Evolutionary conservation across 2,888 invertebrate species (phyloP), one percentile per base, ranked within the genome.

Genomic region (Tuta absoluta): DNA sequence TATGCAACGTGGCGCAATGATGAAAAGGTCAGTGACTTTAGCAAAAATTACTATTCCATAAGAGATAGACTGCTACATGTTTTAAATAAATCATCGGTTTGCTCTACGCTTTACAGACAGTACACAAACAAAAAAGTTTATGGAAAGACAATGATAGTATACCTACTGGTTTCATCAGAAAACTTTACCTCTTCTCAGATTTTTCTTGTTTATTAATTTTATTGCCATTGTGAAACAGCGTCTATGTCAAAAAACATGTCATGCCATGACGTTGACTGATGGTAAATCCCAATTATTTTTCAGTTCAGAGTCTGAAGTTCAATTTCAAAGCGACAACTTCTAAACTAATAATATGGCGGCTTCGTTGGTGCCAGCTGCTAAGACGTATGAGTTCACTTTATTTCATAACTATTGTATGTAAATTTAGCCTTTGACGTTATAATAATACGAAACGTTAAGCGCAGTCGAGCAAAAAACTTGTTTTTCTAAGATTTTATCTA

Each of bases 391-490:
- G 49, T 56, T 63, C 63, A 59, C 23, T 10, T 21, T 63, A 64
- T 65, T 63, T 62, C 62, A 60, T 53, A 58, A 28, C 66, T 62
- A 67, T 67, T 67, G 67, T 67, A 67, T 67, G 67, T 63, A 63
- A 67, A 67, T 67, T 11, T 11, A 41, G 14, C 19, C 64, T 62
- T 66, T 53, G 64, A 67, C 61, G 41, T 62, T 37, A 58, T 61
- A 49, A 64, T 60, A 45, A 45, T 45, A 45, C 12, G 38, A 23
- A 28, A 64, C 60, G 53, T 11, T 23, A 48, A 60, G 61, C 61
- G 49, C 51, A 63, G 2, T 48, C 28, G 49, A 49, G 56, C 45
- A 62, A 65, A 65, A 64, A 65, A 62, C 49, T 41, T 56, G 64
- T 60, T 56, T 59, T 63, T 63, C 60, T 53, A n/a, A 24, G 33